These are phyloP conservation scores for Microcebus murinus DNA, from an alignment of 2,113 vertebrate species.

Conservation along the genomic window DNA sequence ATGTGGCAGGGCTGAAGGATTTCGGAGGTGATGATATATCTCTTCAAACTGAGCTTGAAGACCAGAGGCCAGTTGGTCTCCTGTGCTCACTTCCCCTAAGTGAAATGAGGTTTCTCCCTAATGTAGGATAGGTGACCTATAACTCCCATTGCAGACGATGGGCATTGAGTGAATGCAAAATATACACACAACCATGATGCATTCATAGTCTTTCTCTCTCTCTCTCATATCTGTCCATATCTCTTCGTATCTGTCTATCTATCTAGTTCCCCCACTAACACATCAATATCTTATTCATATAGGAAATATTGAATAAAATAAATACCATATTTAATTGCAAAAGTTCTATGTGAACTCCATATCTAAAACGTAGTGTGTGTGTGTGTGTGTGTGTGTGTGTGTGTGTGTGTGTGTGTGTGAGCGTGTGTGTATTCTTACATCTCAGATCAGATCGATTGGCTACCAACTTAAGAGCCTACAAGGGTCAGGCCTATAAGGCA, in stretches of 20 bases:
- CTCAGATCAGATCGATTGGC: not conserved
- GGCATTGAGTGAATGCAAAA: not conserved
- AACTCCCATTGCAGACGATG: not conserved
- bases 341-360: not conserved
- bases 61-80: not conserved
- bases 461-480: not conserved
- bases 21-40: not conserved
- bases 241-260: accelerated
- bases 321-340: not conserved
- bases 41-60: not conserved
- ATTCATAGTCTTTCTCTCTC: no score
- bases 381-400: not conserved
- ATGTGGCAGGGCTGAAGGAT: not conserved
- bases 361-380: not conserved
- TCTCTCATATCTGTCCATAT: not conserved
- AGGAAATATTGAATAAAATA: not conserved
- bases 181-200: not conserved
- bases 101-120: not conserved
- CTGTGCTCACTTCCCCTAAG: not conserved
- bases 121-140: not conserved
- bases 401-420: not conserved
- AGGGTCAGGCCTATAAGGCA: not conserved
- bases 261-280: not conserved
- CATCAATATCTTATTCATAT: not conserved
- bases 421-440: not conserved